Evolutionary conservation across 2,113 vertebrate species (phyloP).

Genomic region (Pagrus major): DNA sequence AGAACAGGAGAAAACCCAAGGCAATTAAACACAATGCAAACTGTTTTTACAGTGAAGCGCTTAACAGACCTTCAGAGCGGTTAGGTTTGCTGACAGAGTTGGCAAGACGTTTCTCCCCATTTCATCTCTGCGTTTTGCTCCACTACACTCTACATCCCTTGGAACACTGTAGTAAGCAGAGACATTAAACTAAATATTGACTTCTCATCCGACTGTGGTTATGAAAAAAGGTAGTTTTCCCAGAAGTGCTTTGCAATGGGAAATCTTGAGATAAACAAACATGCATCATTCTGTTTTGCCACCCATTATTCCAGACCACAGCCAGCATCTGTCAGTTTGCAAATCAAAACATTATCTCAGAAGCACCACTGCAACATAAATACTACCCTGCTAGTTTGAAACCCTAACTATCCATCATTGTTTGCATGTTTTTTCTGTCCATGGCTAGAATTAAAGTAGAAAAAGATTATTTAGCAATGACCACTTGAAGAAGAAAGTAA

Average conservation of each 20-base stretch:
- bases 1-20: neutral
- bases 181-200: neutral
- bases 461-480: neutral
- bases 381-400: neutral
- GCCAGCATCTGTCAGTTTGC: neutral
- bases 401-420: neutral
- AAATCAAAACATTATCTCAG: neutral
- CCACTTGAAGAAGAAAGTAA: neutral
- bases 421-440: neutral
- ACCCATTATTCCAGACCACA: neutral
- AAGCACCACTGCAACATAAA: neutral
- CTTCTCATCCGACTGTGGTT: neutral
- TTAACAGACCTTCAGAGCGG: neutral
- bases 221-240: neutral
- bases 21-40: neutral
- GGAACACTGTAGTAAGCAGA: neutral
- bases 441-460: neutral
- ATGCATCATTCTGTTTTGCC: neutral
- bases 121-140: neutral
- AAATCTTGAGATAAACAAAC: neutral
- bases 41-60: neutral
- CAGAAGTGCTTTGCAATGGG: neutral
- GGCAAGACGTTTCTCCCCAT: neutral
- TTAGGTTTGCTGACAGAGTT: neutral
- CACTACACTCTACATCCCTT: neutral